Conservation (phyloP, 2,113 vertebrate genomes). For the Megatriorchis doriae region DNA sequence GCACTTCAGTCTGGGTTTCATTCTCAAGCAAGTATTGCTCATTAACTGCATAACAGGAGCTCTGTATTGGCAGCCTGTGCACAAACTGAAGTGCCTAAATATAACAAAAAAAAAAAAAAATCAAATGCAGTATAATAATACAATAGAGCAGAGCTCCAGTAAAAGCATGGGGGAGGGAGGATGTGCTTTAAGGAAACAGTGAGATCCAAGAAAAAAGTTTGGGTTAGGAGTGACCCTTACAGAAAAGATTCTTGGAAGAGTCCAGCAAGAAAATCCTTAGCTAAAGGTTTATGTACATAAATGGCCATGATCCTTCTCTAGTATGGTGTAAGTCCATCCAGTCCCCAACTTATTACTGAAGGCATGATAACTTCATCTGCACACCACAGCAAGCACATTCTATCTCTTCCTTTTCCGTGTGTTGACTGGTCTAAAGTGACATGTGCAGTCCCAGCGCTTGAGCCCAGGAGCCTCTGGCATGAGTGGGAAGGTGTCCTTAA, state of each 20-base stretch:
- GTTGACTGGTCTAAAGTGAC: not conserved
- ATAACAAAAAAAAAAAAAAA: not conserved
- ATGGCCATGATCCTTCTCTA: not conserved
- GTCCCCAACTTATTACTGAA: rapidly evolving
- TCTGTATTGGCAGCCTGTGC: not conserved
- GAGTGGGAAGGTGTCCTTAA: not conserved
- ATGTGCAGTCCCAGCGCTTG: not conserved
- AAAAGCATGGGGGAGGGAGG: not conserved
- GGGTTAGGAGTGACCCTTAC: not conserved
- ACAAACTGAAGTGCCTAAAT: not conserved
- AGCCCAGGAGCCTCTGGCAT: not conserved
- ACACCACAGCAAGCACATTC: too few relatives aligned
- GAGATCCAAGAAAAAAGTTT: not conserved
- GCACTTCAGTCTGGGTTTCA: not conserved
- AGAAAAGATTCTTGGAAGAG: not conserved
- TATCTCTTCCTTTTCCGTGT: not conserved
- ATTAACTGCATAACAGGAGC: not conserved
- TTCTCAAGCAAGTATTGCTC: not conserved
- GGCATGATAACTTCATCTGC: not conserved
- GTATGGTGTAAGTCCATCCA: not conserved
- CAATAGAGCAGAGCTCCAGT: not conserved
- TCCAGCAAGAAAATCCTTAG: not conserved
- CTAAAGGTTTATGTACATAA: not conserved
- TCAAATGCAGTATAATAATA: not conserved
- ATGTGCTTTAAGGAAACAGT: not conserved